Base-by-base conservation (phyloP, 37 sponge, comb jelly and placozoan species). In the Hormiphora californensis region DNA sequence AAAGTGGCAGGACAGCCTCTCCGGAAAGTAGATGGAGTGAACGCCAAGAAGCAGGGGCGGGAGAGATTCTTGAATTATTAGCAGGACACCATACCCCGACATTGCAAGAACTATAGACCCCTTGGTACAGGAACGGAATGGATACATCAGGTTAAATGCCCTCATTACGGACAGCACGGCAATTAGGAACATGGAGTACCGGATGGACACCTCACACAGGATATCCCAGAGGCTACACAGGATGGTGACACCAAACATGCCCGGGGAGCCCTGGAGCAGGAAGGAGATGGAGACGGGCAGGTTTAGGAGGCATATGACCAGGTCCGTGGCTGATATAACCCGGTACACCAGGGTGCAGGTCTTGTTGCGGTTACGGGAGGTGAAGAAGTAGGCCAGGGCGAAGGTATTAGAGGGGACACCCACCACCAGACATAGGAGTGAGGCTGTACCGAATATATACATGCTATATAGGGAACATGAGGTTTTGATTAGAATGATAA, bases 391-490 rank as follows among this genome's bases (percentile, higher is more conserved):
- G 61, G 61, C 61, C 17, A 19, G 21, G 22, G 61, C n/a, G 17
- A 57, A 5, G 61, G 21, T 57, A 30, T 57, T 57, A 30, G 27
- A 15, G n/a, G 61, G 61, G 9, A 30, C 27, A 5, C 61, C 61
- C 7, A 57, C n/a, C n/a, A 57, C 4, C 30, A 57, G 27, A 57
- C 61, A 57, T 23, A 57, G 21, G n/a, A 57, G n/a, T 23, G 61
- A 57, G 61, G 61, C n/a, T 23, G 27, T 57, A 4, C 61, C 61
- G 61, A 19, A 57, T 57, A 57, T 57, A 57, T 57, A 23, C 61
- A 57, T 57, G 30, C 27, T 15, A 15, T 23, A 23, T 57, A 5
- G 61, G 61, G 61, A 57, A 12, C n/a, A 30, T 49, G 53, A 49
- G 53, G 9, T 49, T 49, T 9, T 49, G 9, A 49, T 9, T 49